Conservation (phyloP, 64 coral and sea anemone species). For the Montipora sp. region DNA sequence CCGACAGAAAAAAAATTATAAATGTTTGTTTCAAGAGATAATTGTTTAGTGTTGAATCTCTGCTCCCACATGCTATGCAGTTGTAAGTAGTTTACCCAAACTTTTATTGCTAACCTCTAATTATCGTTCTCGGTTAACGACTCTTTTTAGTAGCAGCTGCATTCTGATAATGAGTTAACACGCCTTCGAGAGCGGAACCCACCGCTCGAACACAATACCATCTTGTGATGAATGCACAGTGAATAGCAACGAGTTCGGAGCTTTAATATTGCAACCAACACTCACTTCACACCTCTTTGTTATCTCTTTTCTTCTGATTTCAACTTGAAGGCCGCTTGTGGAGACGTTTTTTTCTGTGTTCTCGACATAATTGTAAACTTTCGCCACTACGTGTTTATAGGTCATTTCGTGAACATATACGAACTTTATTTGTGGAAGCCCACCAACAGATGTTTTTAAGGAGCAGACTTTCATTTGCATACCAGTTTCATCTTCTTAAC, state of each 20-base stretch:
- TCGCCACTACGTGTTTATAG: neutral
- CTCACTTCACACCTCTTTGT: conserved; percentile 52
- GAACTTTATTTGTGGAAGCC: neutral
- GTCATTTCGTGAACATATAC: neutral
- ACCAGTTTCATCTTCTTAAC: conserved; percentile 1
- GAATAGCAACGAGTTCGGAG: conserved; percentile 34
- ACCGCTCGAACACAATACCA: conserved; percentile 9
- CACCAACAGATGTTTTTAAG: conserved; percentile 18
- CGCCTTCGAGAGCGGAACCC: conserved; percentile 1
- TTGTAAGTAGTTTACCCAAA: conserved; percentile 26
- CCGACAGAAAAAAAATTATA: neutral
- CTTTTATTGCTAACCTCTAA: conserved; percentile 10
- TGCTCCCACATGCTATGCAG: conserved; percentile 11
- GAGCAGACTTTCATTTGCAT: conserved; percentile 43
- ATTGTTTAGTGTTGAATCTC: conserved; percentile 28
- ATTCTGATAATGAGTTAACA: conserved; percentile 37
- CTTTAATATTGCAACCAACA: conserved; percentile 25
- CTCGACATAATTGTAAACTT: neutral
- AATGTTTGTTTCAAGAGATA: neutral
- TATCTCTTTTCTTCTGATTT: conserved; percentile 19
- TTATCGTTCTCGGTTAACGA: conserved; percentile 39
- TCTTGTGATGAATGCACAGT: neutral
- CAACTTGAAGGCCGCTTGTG: neutral
- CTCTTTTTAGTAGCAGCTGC: neutral
- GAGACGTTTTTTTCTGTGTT: neutral